Conservation (phyloP, 2,797 vertebrate species). For the Mionectes olivaceus region DNA sequence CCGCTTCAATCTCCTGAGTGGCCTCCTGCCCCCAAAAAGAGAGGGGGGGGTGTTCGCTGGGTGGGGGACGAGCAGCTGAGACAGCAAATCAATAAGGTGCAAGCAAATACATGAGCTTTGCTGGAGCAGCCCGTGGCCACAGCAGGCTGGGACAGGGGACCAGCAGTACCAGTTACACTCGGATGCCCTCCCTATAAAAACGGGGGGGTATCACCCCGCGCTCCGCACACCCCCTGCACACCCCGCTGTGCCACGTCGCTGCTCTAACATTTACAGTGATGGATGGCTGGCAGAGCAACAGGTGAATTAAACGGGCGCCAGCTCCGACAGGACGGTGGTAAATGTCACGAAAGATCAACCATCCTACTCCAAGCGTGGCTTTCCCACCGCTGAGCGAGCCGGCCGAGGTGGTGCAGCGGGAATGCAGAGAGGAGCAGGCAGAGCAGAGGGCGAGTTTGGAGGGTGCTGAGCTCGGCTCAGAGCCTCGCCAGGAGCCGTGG, state of each 20-base stretch:
- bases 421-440: not conserved
- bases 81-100: not conserved
- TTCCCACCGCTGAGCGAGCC: not conserved
- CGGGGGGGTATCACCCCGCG: rapidly evolving
- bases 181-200: not conserved
- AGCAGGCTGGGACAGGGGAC: not conserved
- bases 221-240: rapidly evolving
- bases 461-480: not conserved
- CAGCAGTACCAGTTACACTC: rapidly evolving
- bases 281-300: conserved; percentile 61
- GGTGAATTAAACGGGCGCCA: conserved; percentile 44
- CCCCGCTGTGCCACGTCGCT: not conserved
- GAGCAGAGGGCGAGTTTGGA: not conserved
- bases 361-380: not conserved
- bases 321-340: conserved; percentile 3
- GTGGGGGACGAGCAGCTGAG: not conserved
- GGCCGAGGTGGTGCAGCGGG: conserved; percentile 21
- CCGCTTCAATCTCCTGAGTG: not conserved
- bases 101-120: not conserved
- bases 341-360: conserved; percentile 72
- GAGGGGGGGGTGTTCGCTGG: not conserved
- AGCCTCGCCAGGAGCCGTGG: not conserved
- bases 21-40: not conserved
- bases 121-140: not conserved
- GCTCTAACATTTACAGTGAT: conserved; percentile 5